Evolutionary conservation across 2,888 invertebrate genomes (phyloP).

Genomic region (Petrolisthes manimaculis): DNA sequence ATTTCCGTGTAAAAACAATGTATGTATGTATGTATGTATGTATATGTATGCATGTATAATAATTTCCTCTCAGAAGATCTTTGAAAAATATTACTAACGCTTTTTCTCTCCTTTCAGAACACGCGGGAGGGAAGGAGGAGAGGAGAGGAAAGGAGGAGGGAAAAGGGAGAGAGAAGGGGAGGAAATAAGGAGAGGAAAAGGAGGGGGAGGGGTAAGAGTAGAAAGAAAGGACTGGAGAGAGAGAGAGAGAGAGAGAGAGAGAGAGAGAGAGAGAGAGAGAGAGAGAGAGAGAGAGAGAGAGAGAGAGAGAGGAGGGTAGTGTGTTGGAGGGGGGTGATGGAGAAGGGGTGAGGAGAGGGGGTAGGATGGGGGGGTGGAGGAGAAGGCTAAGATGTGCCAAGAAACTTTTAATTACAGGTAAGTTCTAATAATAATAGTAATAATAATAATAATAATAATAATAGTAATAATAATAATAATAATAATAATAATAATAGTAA

Average conservation of each 20-base stretch:
- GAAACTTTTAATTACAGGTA: background rate
- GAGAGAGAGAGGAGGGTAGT: background rate
- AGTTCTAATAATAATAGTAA: too few species aligned
- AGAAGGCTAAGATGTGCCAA: background rate
- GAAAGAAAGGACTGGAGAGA: background rate
- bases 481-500: too few species aligned
- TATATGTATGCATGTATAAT: constrained; percentile 2
- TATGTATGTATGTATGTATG: background rate
- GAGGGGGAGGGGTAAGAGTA: background rate
- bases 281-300: constrained; percentile 10
- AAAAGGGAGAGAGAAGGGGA: background rate
- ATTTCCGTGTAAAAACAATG: background rate
- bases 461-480: too few species aligned
- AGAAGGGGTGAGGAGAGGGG: background rate
- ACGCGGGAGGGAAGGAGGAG: too few species aligned
- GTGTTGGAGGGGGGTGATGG: background rate
- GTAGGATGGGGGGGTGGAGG: background rate
- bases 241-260: background rate
- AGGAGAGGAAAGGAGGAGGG: background rate
- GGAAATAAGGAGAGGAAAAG: background rate
- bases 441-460: too few species aligned
- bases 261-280: background rate
- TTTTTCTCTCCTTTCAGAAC: constrained; percentile 1
- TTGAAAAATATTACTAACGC: too few species aligned
- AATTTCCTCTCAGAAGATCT: too few species aligned